Evolutionary conservation across 2,113 vertebrate genomes (phyloP), one percentile per base, ranked within the genome.

Genomic region (Sterrhoptilus dennistouni): DNA sequence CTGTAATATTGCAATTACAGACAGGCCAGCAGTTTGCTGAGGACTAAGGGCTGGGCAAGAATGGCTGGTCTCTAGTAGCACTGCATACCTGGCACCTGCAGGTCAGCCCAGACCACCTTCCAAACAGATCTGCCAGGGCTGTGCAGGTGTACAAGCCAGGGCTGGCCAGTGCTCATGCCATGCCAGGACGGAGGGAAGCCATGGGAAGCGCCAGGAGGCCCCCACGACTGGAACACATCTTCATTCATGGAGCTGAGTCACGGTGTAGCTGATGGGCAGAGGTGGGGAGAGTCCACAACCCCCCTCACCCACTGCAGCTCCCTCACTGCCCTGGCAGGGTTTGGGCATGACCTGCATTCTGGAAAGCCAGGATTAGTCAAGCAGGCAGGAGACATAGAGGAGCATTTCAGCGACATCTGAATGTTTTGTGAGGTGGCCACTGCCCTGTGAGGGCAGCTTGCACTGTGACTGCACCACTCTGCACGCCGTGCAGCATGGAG

Each of bases 1-100:
- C 53, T 56, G 87, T 92, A 93, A 84, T 35, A 78, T n/a, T 89
- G 49, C 84, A 89, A 82, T 84, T 92, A 61, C 80, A 95, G 76
- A 50, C 0, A 2, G 70, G 74, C 65, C 3, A 2, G 54, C 3
- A 5, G 24, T 61, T 57, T 87, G 65, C 21, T 4, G 10, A 44
- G 36, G 56, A 89, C 49, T 1, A 2, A 69, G 54, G 40, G 28
- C 63, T 8, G 7, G 31, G 38, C 44, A 61, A 74, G 38, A 69
- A 74, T 6, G 16, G 45, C 27, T 36, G 4, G 23, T 56, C 23
- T 83, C 57, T 31, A 14, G 35, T 5, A 79, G 19, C 65, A n/a
- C 15, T 2, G 5, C 9, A n/a, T 28, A 38, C 35, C 19, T 56
- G 49, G 66, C 25, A 29, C 44, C 66, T 47, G 44, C 15, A 5